A percentile compares a stretch with the other conserved stretches of the same genome.
phyloP scores from a whole-genome alignment of 1,140 invertebrate species.

The Caenorhabditis inopinata region DNA sequence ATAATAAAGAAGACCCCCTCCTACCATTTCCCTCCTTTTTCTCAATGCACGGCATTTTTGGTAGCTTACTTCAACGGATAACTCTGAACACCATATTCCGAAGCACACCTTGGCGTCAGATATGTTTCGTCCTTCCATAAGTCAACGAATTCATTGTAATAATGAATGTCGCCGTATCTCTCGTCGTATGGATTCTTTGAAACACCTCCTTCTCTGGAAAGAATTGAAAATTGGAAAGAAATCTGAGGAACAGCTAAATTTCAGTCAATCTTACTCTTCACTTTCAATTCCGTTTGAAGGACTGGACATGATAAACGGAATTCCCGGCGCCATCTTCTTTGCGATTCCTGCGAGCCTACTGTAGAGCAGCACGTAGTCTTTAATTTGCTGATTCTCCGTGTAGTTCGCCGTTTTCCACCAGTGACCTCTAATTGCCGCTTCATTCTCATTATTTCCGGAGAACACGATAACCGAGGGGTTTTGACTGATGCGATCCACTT shows the following conservation, averaged over 20 bases:
- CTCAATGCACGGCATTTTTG: constrained; percentile 66
- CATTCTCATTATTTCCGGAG: constrained; percentile 97
- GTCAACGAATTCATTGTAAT: constrained; percentile 82
- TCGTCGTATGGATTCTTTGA: constrained; percentile 77
- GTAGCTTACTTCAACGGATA: constrained; percentile 74
- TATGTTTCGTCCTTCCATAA: constrained; percentile 79
- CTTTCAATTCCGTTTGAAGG: constrained; percentile 84
- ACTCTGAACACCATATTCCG: constrained; percentile 93
- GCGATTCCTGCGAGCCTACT: constrained; percentile 75
- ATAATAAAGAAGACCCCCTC: too few species aligned
- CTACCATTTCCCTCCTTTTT: neutral
- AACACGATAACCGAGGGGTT: constrained; percentile 82
- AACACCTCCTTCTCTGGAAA: constrained; percentile 74
- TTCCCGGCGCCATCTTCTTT: constrained; percentile 70
- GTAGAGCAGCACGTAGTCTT: constrained; percentile 85
- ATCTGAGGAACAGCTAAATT: neutral
- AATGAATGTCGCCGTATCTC: constrained; percentile 88
- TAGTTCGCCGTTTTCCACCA: constrained; percentile 56
- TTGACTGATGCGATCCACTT: constrained; percentile 80
- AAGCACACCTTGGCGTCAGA: constrained; percentile 81
- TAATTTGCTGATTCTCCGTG: constrained; percentile 45
- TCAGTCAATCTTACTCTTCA: constrained; percentile 68
- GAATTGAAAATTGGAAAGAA: neutral
- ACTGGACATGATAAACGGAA: constrained; percentile 81
- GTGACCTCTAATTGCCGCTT: constrained; percentile 75